Conservation (phyloP, 2,113 vertebrate species). For the Toxotes jaculatrix region DNA sequence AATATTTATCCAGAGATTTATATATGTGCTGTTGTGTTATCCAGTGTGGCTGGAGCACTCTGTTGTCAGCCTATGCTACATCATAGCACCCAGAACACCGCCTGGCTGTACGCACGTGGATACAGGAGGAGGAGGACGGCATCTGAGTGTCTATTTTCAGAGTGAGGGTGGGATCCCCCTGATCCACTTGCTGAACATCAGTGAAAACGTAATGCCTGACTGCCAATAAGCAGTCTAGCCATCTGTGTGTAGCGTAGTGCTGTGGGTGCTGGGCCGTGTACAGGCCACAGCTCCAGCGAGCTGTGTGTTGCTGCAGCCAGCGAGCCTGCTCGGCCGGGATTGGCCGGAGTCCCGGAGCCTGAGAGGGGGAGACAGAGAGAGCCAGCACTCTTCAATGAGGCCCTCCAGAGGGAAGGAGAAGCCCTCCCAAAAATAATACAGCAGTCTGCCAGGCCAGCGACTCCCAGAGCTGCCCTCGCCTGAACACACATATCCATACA, state of each 20-base stretch:
- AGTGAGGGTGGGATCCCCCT: constrained; percentile 43
- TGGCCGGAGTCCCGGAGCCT: constrained; percentile 81
- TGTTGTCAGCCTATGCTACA: constrained; percentile 29
- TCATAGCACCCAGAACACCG: constrained; percentile 18
- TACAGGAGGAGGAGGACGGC: constrained; percentile 22
- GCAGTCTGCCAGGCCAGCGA: constrained; percentile 66
- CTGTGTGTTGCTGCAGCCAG: constrained; percentile 56
- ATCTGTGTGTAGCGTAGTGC: constrained; percentile 65
- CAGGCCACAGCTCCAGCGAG: constrained; percentile 59
- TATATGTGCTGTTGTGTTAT: constrained; percentile 44
- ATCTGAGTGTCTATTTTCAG: constrained; percentile 48
- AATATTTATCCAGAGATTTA: constrained; percentile 52
- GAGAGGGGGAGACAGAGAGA: constrained; percentile 77
- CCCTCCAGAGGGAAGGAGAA: constrained; percentile 82
- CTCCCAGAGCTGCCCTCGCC: constrained; percentile 52
- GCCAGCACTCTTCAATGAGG: constrained; percentile 82
- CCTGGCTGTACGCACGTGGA: constrained; percentile 15
- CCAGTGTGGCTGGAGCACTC: background rate
- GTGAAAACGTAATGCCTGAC: constrained; percentile 58
- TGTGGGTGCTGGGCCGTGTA: constrained; percentile 58
- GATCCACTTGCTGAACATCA: constrained; percentile 67
- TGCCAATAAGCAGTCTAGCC: constrained; percentile 62
- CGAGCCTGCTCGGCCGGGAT: constrained; percentile 59
- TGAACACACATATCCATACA: constrained; percentile 17
- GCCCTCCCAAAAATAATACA: constrained; percentile 85